Percentiles rank a stretch among this genome's conserved stretches.
phyloP scores from a whole-genome alignment of 2,113 vertebrate species.

The Anthoscopus minutus region DNA sequence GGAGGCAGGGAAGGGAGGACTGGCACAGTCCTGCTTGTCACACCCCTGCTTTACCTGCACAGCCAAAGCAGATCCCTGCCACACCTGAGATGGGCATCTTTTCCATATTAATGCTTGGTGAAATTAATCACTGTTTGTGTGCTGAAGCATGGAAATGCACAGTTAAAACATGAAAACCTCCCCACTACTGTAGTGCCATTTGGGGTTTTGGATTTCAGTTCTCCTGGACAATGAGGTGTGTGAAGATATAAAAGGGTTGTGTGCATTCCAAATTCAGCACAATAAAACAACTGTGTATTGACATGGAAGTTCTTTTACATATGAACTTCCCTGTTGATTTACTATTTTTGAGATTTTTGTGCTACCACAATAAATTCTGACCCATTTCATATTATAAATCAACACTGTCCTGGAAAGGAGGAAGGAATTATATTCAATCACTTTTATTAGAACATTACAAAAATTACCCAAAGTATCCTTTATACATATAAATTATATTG shows the following conservation, averaged over 20 bases:
- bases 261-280: background rate
- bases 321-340: background rate
- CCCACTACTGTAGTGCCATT: background rate
- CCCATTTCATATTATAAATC: background rate
- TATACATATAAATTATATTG: background rate
- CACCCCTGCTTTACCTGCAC: background rate
- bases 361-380: background rate
- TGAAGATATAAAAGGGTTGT: background rate
- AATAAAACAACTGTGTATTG: background rate
- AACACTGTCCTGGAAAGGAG: background rate
- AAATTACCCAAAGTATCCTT: background rate
- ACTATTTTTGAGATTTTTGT: background rate
- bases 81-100: too few relatives aligned
- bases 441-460: background rate
- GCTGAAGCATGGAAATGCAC: background rate
- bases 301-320: background rate
- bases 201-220: background rate
- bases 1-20: background rate
- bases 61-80: background rate
- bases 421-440: background rate
- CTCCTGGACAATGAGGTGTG: background rate
- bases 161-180: background rate
- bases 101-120: background rate
- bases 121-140: background rate
- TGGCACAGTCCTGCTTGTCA: background rate